Conservation (phyloP, 2,113 vertebrate genomes). For the Hyla sarda region DNA sequence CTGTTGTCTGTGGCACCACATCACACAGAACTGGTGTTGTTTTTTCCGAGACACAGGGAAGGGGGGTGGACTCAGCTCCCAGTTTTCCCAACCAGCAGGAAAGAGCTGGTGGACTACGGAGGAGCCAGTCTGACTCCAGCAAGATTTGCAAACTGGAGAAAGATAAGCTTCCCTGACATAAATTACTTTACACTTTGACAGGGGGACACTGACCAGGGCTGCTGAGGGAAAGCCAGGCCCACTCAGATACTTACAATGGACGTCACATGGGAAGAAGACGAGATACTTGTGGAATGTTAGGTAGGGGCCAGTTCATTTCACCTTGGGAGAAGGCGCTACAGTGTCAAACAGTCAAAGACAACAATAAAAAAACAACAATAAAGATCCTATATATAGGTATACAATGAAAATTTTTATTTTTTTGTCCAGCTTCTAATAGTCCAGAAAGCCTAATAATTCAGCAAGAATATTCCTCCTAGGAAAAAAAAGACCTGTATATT, state of each 20-base stretch:
- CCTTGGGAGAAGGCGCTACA: slow-evolving; percentile 55
- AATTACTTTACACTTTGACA: slow-evolving; percentile 90
- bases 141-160: slow-evolving; percentile 70
- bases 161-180: slow-evolving; percentile 91
- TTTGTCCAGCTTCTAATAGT: too few relatives aligned
- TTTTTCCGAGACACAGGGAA: slow-evolving; percentile 59
- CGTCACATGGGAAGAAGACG: slow-evolving; percentile 72
- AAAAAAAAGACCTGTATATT: too few relatives aligned
- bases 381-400: neutral
- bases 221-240: slow-evolving; percentile 71
- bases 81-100: slow-evolving; percentile 66
- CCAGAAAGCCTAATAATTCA: too few relatives aligned
- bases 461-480: too few relatives aligned
- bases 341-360: neutral
- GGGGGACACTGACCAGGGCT: slow-evolving; percentile 89
- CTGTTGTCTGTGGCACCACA: slow-evolving; percentile 54
- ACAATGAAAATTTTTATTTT: neutral
- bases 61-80: slow-evolving; percentile 42
- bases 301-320: slow-evolving; percentile 70
- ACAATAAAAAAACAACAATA: neutral
- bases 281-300: slow-evolving; percentile 74
- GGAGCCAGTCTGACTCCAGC: slow-evolving; percentile 84
- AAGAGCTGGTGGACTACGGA: slow-evolving; percentile 70
- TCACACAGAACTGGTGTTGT: slow-evolving; percentile 59
- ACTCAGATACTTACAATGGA: slow-evolving; percentile 76